phyloP scores from a whole-genome alignment of 2,113 vertebrate genomes.

The Solea senegalensis region DNA sequence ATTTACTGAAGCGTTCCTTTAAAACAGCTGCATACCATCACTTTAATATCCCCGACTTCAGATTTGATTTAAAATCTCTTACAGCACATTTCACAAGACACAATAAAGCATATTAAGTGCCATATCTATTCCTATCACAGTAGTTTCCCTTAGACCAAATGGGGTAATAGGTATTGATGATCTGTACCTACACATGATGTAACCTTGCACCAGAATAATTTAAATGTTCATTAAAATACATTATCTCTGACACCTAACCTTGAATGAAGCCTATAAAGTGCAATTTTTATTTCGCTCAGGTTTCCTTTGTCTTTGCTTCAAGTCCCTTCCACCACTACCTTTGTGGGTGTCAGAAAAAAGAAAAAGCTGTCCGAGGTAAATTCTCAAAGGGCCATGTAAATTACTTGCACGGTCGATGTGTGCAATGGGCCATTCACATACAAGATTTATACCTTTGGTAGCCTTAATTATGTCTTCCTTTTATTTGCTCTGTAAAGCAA shows the following conservation, averaged over 20 bases:
- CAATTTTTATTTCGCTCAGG: background rate
- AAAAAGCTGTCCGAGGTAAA: conserved; percentile 48
- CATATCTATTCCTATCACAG: background rate
- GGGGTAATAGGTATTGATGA: conserved; percentile 13
- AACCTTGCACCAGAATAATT: conserved; percentile 9
- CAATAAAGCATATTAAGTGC: conserved; percentile 11
- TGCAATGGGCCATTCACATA: conserved; percentile 77
- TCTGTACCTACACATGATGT: conserved; percentile 1
- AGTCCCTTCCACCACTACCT: conserved; percentile 34
- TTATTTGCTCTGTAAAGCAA: conserved; percentile 80
- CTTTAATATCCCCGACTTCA: background rate
- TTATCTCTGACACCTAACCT: conserved; percentile 7
- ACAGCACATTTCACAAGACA: background rate
- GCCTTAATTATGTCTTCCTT: conserved; percentile 79
- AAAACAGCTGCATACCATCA: background rate
- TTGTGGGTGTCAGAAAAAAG: conserved; percentile 55
- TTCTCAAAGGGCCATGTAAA: conserved; percentile 77
- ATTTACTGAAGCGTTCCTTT: background rate
- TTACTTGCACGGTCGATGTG: conserved; percentile 73
- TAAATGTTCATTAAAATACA: conserved; percentile 15
- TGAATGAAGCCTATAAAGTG: conserved; percentile 12
- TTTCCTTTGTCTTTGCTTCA: background rate
- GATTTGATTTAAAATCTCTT: conserved; percentile 1
- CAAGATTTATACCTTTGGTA: conserved; percentile 77
- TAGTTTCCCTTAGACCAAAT: background rate